Base-by-base conservation (phyloP, 2,113 vertebrate genomes). In the Indicator indicator region DNA sequence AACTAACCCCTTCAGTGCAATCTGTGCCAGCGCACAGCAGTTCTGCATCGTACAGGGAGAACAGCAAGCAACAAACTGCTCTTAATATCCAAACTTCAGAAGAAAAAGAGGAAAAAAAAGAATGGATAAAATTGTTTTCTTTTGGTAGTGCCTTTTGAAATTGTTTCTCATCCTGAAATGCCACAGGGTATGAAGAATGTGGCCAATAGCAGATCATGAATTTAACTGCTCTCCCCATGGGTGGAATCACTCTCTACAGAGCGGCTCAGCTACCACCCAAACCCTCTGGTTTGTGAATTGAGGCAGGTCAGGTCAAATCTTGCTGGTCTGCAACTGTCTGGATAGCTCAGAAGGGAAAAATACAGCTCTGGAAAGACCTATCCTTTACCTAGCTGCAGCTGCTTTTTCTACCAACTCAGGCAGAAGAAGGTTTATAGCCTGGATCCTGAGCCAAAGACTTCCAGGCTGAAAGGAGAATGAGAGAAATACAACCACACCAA, bases 211-310 rank as follows among this genome's bases (percentile, higher is more conserved):
- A 16, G 18, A 44, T 17, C 3, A 72, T 5, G 1, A 86, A 38
- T 40, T 69, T 40, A 75, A 75, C 13, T 4, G 28, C 12, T 65
- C 8, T 72, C 69, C 56, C 73, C 23, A 30, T 27, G 4, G 9
- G 18, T 26, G 13, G 20, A 72, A 59, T 50, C 32, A 20, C 27
- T 19, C 23, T 0, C 0, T 6, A 23, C 5, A 54, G 15, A 71
- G 24, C 9, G 69, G 28, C 42, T 15, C 58, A 68, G 12, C 16
- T 48, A 55, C n/a, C 5, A 23, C 9, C 11, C 30, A 73, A 40
- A 59, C 12, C 6, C 33, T 48, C 30, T 33, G 8, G 32, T 55
- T 63, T 8, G 1, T 0, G 1, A 9, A n/a, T 0, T 8, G 24
- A 26, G n/a, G 38, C 59, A 79, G 46, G 23, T 42, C 30, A 88